Conservation (phyloP, 2,797 vertebrate genomes). For the Sarcoramphus papa region DNA sequence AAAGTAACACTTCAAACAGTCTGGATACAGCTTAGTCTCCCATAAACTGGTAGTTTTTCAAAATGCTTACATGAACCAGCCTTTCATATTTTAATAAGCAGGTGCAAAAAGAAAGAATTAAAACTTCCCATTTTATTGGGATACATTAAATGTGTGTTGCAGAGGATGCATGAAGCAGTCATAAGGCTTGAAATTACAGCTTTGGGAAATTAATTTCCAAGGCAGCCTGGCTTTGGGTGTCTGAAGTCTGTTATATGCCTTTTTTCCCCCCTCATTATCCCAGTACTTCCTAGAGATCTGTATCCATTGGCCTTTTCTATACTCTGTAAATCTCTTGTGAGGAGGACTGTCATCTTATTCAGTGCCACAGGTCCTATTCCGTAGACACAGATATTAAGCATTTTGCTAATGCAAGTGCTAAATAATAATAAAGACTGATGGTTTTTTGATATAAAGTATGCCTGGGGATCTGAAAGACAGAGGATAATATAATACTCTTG, state of each 20-base stretch:
- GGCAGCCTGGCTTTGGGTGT: neutral
- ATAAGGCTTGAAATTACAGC: neutral
- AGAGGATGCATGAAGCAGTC: neutral
- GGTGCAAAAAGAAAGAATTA: constrained; percentile 16
- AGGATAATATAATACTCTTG: neutral
- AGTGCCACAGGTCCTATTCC: neutral
- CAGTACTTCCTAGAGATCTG: neutral
- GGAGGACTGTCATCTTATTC: neutral
- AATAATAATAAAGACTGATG: neutral
- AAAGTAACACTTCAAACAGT: neutral
- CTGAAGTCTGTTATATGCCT: neutral
- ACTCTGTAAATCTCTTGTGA: neutral
- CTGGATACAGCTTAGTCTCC: neutral
- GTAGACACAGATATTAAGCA: neutral
- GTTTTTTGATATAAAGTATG: neutral
- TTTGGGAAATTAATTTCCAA: neutral
- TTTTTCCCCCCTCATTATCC: neutral
- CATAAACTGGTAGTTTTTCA: neutral
- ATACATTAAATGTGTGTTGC: neutral
- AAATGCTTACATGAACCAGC: neutral
- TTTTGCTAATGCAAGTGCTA: neutral
- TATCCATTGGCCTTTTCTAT: neutral
- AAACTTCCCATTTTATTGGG: neutral
- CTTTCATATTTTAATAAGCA: constrained; percentile 57
- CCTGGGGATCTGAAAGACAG: neutral